Base-by-base conservation (phyloP, 1,140 invertebrate genomes). In the Brachystomella parvula region DNA sequence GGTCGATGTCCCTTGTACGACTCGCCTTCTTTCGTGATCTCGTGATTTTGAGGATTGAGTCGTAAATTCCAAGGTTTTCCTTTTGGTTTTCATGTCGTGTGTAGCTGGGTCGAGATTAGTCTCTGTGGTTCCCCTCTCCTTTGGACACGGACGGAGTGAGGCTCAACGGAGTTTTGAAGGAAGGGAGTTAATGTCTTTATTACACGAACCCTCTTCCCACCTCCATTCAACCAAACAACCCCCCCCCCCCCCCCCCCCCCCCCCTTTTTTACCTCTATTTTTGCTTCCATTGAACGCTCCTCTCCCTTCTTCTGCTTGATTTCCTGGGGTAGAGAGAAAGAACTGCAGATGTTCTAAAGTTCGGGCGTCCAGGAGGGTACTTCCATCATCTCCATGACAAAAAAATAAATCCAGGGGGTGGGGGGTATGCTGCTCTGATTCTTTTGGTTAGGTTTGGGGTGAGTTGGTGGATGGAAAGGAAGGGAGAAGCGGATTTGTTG, bases 71-170 rank as follows among this genome's bases (percentile, higher is more conserved):
- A 30, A 33, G 32, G 58, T 30, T 60, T 60, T 60, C 39, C 58
- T 31, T 56, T 24, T 32, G 17, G n/a, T 33, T 33, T 21, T 33
- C 32, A 60, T 24, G 32, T 60, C 24, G 31, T 32, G 58, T 32
- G 29, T 30, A 17, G 28, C 28, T 61, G 65, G 60, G 47, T 33
- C 32, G 49, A 53, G 47, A 67, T 62, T 62, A 49, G 65, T 67
- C n/a, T 65, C 65, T 67, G 65, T 67, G 65, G 65, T 67, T 67
- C 65, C 65, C 65, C 65, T 67, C 65, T 21, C 28, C 47, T 56
- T 62, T 67, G 26, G 65, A 62, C 60, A 67, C 59, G 59, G 58
- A 62, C 49, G n/a, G n/a, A n/a, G n/a, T n/a, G n/a, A n/a, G n/a
- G n/a, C n/a, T n/a, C n/a, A n/a, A n/a, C n/a, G n/a, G n/a, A n/a